Base-by-base conservation (phyloP, 2,888 invertebrate species). In the Lochmaea capreae region DNA sequence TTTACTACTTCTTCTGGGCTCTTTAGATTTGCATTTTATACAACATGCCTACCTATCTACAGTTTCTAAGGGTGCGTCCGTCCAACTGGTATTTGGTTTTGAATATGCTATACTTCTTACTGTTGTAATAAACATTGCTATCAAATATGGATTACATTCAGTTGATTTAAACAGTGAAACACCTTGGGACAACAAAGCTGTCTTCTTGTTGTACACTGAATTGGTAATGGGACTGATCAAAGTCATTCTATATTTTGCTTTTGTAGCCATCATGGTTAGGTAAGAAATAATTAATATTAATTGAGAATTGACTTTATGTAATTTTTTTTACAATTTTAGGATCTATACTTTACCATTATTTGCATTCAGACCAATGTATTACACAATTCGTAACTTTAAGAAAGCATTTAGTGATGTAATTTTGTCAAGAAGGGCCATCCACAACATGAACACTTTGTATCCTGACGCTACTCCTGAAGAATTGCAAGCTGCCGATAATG, bases 171-270 rank as follows among this genome's bases (percentile, higher is more conserved):
- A 94, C 83, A 94, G 94, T 88, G 97, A 99, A 84, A 96, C 95
- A 59, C 98, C 98, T 0, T 99, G 99, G 99, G 99, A 99, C 87
- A 97, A 97, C 87, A 99, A 99, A 88, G 98, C 99, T 11, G 98
- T 99, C 0, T 99, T 97, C 84, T 89, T 99, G 54, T 89, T 99
- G 2, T 99, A 99, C 86, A 96, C 98, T 0, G 99, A 99, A 88
- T 90, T 99, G 72, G 91, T 97, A 52, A 96, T 99, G 89, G 98
- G 98, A 76, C 89, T 94, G 70, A 90, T 94, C 65, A 94, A 94
- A 88, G 93, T 79, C 8, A 83, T 86, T 61, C 89, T 99, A 59
- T 99, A 99, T 86, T 90, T 97, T 67, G 91, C 95, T 52, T 99
- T 99, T 87, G 96, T 98, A 76, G 92, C 94, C 14, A 95, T 99